Evolutionary conservation across 2,113 vertebrate genomes (phyloP).

Genomic region (Lagopus leucura): DNA sequence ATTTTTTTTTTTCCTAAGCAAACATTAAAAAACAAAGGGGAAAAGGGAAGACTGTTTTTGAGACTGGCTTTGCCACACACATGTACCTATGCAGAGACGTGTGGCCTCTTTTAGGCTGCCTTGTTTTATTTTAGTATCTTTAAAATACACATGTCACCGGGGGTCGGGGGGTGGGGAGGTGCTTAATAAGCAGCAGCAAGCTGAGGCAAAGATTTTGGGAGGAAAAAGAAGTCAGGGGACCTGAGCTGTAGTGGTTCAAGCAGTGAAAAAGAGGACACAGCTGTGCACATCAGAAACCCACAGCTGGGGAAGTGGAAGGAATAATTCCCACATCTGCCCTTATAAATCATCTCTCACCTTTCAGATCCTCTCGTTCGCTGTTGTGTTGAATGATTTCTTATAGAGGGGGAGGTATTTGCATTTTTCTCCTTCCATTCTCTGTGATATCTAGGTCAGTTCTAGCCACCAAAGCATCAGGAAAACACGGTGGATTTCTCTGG

Average conservation of each 20-base stretch:
- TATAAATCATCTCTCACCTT: conserved; percentile 49
- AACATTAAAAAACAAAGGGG: conserved; percentile 39
- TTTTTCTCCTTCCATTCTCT: conserved; percentile 45
- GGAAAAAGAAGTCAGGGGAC: background rate
- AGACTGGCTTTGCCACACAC: background rate
- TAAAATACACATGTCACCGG: conserved; percentile 32
- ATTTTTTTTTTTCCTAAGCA: conserved; percentile 19
- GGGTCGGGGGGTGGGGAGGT: background rate
- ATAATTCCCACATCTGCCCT: conserved; percentile 46
- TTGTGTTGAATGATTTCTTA: conserved; percentile 30
- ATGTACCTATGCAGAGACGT: background rate
- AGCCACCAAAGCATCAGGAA: conserved; percentile 1
- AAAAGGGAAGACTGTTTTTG: background rate
- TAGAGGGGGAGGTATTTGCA: conserved; percentile 32
- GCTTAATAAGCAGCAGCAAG: conserved; percentile 41
- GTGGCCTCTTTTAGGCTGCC: background rate
- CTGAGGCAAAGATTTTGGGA: conserved; percentile 38
- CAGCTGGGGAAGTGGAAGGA: conserved; percentile 44
- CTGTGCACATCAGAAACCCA: conserved; percentile 57
- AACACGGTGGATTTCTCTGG: background rate
- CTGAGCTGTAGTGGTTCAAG: conserved; percentile 28
- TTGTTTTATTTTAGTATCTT: conserved; percentile 48
- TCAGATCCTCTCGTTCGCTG: conserved; percentile 39
- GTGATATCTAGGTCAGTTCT: conserved; percentile 53
- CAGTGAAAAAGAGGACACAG: conserved; percentile 46